A percentile compares a stretch with the other conserved stretches of the same genome.
Evolutionary conservation across 2,113 vertebrate genomes (phyloP).

Genomic region (Holacanthus passer): DNA sequence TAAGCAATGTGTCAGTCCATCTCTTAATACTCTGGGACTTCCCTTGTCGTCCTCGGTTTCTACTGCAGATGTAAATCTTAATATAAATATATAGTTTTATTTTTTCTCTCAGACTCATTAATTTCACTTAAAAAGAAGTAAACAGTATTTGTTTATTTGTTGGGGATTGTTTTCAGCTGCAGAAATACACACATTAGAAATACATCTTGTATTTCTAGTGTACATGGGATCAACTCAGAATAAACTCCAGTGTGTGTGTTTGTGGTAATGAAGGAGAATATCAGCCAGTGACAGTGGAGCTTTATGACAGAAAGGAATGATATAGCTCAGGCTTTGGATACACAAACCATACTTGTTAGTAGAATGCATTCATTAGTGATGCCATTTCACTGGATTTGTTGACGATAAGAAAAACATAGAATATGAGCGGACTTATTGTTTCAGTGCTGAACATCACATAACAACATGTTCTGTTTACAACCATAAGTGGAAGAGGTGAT

Average conservation of each 20-base stretch:
- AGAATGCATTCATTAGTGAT: not conserved
- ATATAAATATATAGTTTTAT: not conserved
- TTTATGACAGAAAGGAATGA: not conserved
- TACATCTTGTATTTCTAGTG: not conserved
- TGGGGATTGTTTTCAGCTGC: not conserved
- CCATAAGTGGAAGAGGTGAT: constrained; percentile 3
- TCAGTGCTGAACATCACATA: not conserved
- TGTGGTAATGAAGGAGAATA: not conserved
- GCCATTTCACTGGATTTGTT: not conserved
- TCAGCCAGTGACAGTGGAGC: not conserved
- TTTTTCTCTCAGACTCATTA: too few species aligned
- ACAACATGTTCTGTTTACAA: not conserved
- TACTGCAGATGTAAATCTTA: not conserved
- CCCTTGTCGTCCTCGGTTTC: not conserved
- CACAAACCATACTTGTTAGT: not conserved
- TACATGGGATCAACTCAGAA: not conserved
- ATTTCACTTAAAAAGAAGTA: not conserved
- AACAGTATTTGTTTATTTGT: not conserved
- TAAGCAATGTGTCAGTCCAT: not conserved
- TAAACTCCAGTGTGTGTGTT: not conserved
- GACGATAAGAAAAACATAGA: not conserved
- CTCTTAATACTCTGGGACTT: not conserved
- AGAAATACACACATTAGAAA: not conserved
- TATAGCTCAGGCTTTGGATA: not conserved
- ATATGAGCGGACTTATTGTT: not conserved